Conservation (phyloP, 1,140 invertebrate species). For the Microplitis demolitor region DNA sequence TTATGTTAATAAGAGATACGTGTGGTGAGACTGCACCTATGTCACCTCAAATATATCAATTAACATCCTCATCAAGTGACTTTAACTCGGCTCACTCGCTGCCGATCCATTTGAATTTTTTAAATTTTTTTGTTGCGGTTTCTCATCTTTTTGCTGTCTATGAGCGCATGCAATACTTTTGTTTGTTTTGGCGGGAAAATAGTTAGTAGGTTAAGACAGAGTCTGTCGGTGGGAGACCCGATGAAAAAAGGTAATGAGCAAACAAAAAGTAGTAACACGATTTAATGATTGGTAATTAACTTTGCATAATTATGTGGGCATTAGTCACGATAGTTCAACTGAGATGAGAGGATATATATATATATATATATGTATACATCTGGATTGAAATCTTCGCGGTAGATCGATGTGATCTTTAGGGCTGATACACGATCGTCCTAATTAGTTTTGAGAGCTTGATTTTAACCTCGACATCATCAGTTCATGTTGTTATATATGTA, state of each 20-base stretch:
- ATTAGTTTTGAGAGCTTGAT: conserved; percentile 35
- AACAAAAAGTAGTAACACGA: neutral
- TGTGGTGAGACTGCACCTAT: conserved; percentile 28
- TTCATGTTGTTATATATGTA: no score
- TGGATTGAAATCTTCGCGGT: neutral
- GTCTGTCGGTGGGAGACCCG: no score
- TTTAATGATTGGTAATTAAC: conserved; percentile 15
- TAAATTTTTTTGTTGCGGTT: neutral
- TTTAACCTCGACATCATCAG: conserved; percentile 32
- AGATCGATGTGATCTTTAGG: conserved; percentile 39
- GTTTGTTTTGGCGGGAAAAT: neutral
- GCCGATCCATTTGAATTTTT: conserved; percentile 5
- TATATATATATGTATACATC: neutral
- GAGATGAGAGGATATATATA: neutral
- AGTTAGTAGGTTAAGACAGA: neutral
- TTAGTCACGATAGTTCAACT: neutral
- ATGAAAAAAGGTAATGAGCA: neutral
- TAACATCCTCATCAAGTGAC: conserved; percentile 50
- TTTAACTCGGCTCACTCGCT: neutral
- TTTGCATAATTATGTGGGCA: conserved; percentile 17
- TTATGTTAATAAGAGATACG: conserved; percentile 50
- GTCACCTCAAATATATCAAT: conserved; percentile 53
- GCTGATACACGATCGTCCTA: conserved; percentile 46
- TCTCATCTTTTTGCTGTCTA: neutral
- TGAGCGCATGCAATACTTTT: neutral